Base-by-base conservation (phyloP, 2,113 vertebrate genomes). In the Climacteris rufus region DNA sequence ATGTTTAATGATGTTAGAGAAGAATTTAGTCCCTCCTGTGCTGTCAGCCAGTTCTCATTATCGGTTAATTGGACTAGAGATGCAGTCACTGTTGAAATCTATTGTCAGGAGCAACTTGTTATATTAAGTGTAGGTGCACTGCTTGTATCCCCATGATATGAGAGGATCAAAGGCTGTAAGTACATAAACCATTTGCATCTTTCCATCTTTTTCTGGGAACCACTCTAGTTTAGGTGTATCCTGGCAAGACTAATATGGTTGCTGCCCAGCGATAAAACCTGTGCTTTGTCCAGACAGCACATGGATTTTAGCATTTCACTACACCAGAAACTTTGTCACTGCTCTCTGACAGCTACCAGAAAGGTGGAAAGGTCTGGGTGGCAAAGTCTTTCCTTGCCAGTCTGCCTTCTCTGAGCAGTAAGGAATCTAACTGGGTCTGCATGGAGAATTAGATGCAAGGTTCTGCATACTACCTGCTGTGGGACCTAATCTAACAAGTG, bases 21-120 rank as follows among this genome's bases (percentile, higher is more conserved):
- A 90, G 70, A 83, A 82, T 77, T 74, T 86, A 90, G 87, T 88
- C 71, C 82, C 75, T 95, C 85, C 78, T 61, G 42, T 83, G 54
- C 87, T 90, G 59, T 60, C 93, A 93, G 63, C 74, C 75, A 40
- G 75, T 75, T 96, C 85, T 92, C 83, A 83, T 93, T 95, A 92
- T 70, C 0, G 2, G 75, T 86, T 96, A 85, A 80, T 88, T 94
- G 82, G 71, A 37, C 66, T 70, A 42, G 74, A 77, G 75, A 81
- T 60, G 68, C 68, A 80, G 90, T 77, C 85, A 56, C 63, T 83
- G 57, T 72, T 91, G 94, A 96, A 53, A 90, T 76, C 25, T 87
- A 27, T 90, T 77, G 63, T 91, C 35, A 83, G 59, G 54, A 93
- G 66, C 39, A 80, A 79, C 50, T 85, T 59, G 70, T 70, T 91